Evolutionary conservation across 2,888 invertebrate genomes (phyloP).

Genomic region (Hypomecis punctinalis): DNA sequence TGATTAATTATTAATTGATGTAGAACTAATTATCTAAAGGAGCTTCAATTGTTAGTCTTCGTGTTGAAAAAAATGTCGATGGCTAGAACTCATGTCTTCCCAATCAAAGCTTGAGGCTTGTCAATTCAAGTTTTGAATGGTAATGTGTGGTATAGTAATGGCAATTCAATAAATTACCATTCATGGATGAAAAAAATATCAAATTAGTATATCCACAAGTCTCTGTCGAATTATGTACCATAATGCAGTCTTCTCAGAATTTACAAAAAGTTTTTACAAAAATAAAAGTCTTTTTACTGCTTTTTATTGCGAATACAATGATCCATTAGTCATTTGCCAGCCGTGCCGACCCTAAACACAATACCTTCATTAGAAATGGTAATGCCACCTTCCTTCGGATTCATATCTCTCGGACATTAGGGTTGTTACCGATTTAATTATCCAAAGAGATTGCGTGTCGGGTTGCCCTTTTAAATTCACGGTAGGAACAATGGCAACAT

Average conservation of each 20-base stretch:
- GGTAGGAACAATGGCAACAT: slow-evolving; percentile 50
- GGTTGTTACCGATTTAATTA: slow-evolving; percentile 59
- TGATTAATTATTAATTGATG: too few species aligned
- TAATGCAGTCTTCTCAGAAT: not conserved
- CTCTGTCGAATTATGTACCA: too few species aligned
- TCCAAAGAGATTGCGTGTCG: slow-evolving; percentile 58
- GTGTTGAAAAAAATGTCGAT: too few species aligned
- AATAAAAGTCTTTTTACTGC: not conserved
- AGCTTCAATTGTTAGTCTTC: too few species aligned
- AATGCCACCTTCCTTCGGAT: slow-evolving; percentile 42
- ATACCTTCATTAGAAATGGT: slow-evolving; percentile 38
- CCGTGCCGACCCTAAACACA: slow-evolving; percentile 25
- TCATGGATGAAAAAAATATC: too few species aligned
- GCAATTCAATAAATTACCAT: too few species aligned
- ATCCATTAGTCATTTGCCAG: slow-evolving; percentile 14
- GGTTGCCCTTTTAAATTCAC: slow-evolving; percentile 55
- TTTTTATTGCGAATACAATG: slow-evolving; percentile 19
- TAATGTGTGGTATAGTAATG: too few species aligned
- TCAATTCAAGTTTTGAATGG: too few species aligned
- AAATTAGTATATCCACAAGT: too few species aligned
- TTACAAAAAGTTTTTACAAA: not conserved
- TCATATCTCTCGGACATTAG: slow-evolving; percentile 52
- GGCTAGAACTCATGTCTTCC: too few species aligned
- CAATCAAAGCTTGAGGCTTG: too few species aligned
- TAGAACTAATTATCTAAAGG: too few species aligned